Evolutionary conservation across 2,113 vertebrate genomes (phyloP).

Genomic region (Quiscalus mexicanus): DNA sequence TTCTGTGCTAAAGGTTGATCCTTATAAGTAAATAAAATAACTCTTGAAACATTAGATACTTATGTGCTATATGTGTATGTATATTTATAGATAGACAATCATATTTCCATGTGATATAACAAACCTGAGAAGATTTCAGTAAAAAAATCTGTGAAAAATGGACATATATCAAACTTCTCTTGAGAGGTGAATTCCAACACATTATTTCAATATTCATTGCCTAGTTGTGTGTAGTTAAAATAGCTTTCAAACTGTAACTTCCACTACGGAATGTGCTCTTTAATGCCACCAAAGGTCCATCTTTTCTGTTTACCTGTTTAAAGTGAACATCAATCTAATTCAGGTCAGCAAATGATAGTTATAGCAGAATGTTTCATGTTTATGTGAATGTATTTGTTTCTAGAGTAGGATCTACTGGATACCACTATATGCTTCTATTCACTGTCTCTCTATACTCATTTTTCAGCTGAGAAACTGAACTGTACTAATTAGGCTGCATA

Average conservation of each 20-base stretch:
- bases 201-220: background rate
- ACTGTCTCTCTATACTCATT: background rate
- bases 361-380: background rate
- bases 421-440: background rate
- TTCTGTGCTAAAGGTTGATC: background rate
- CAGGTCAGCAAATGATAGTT: background rate
- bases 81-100: background rate
- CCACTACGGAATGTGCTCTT: background rate
- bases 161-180: background rate
- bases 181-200: background rate
- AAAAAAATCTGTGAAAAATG: background rate
- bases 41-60: background rate
- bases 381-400: background rate
- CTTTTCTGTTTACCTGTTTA: background rate
- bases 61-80: background rate
- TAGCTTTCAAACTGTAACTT: background rate
- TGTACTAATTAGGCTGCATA: background rate
- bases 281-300: accelerated
- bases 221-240: background rate
- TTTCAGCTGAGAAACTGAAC: background rate
- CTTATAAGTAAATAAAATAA: background rate
- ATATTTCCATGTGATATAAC: background rate
- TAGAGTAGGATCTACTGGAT: background rate
- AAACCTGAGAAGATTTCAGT: background rate
- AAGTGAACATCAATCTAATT: background rate